Conservation (phyloP, 2,888 invertebrate genomes). For the Steinernema hermaphroditum region DNA sequence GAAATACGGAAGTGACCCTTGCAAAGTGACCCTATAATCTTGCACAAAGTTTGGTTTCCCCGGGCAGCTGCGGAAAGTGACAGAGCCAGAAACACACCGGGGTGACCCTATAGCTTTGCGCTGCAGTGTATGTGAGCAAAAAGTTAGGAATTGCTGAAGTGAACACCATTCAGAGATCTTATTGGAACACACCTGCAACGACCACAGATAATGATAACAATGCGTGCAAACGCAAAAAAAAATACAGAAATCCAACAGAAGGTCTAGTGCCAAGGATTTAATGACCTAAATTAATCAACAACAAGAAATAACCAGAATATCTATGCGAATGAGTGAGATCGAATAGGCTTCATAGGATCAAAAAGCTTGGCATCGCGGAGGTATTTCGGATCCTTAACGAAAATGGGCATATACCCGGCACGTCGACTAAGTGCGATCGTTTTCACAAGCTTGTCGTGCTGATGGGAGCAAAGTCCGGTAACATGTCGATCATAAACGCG, state of each 20-base stretch:
- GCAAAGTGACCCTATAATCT: too few relatives aligned
- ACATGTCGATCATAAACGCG: constrained; percentile 84
- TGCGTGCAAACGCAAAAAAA: too few relatives aligned
- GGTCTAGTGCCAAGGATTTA: neutral
- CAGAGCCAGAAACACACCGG: too few relatives aligned
- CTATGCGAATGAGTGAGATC: constrained; percentile 64
- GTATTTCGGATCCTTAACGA: constrained; percentile 80
- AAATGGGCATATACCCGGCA: constrained; percentile 79
- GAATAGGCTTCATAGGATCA: constrained; percentile 79
- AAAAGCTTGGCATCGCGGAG: constrained; percentile 86
- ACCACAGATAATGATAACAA: too few relatives aligned
- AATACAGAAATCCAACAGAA: neutral
- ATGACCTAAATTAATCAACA: constrained; percentile 18
- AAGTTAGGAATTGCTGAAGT: too few relatives aligned
- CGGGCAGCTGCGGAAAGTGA: too few relatives aligned
- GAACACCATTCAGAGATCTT: too few relatives aligned
- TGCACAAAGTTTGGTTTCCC: too few relatives aligned
- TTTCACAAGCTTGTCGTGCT: constrained; percentile 53
- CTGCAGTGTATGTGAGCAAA: too few relatives aligned
- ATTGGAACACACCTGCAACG: too few relatives aligned
- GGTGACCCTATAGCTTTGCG: too few relatives aligned
- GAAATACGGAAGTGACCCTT: too few relatives aligned
- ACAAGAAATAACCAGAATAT: constrained; percentile 25
- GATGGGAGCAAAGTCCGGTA: constrained; percentile 80
- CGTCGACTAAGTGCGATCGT: constrained; percentile 50